Percentiles rank a stretch among this genome's conserved stretches.
Conservation (phyloP, 2,797 vertebrate species). For the Apogon hyalosoma region DNA sequence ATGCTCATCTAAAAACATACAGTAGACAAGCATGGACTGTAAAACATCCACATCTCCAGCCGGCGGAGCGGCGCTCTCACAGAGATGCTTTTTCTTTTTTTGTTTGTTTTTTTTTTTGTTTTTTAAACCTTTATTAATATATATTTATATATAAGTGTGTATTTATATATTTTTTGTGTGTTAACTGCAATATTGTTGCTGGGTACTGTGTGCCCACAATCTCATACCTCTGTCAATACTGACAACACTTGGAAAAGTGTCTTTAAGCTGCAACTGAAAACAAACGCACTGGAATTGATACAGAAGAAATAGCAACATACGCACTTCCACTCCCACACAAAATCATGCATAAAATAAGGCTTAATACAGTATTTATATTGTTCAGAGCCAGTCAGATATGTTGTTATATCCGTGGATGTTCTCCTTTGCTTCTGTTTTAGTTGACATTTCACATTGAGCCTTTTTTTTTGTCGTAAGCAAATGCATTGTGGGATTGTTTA, state of each 20-base stretch:
- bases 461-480: conserved; percentile 35
- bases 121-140: conserved; percentile 46
- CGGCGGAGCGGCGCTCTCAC: conserved; percentile 42
- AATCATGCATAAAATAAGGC: conserved; percentile 81
- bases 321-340: conserved; percentile 75
- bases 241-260: conserved; percentile 56
- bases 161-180: conserved; percentile 49
- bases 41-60: conserved; percentile 68
- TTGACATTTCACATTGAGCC: conserved; percentile 49
- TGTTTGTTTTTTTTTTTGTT: conserved; percentile 41
- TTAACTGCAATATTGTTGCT: conserved; percentile 59
- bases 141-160: conserved; percentile 35
- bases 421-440: conserved; percentile 50
- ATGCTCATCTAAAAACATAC: conserved; percentile 76
- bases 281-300: conserved; percentile 65
- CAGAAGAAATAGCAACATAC: conserved; percentile 66
- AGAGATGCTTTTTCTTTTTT: too few species aligned
- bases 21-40: conserved; percentile 73
- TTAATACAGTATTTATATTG: conserved; percentile 78
- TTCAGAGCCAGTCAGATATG: conserved; percentile 66
- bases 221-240: conserved; percentile 54
- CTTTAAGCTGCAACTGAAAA: conserved; percentile 71
- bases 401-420: conserved; percentile 45
- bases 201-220: conserved; percentile 54
- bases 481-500: conserved; percentile 54